phyloP scores from a whole-genome alignment of 92 coral and sea anemone species.

The Epizoanthus rinbou region DNA sequence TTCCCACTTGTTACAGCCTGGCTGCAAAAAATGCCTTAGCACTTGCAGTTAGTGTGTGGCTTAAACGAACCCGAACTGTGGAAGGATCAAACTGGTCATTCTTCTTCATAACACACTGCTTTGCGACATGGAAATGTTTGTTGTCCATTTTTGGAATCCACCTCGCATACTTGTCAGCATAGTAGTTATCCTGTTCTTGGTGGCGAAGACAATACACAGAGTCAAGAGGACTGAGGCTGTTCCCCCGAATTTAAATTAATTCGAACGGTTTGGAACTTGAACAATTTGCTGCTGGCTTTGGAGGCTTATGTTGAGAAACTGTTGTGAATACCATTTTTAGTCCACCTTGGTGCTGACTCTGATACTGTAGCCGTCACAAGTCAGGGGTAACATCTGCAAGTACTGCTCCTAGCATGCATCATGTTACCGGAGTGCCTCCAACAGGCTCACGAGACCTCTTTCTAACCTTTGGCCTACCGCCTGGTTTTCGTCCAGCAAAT shows the following conservation, averaged over 20 bases:
- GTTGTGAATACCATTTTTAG: constrained; percentile 52
- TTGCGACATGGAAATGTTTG: constrained; percentile 43
- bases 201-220: constrained; percentile 41
- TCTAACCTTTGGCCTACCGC: not conserved
- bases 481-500: constrained; percentile 42
- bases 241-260: constrained; percentile 40
- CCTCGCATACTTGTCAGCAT: constrained; percentile 14
- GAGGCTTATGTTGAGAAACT: constrained; percentile 22
- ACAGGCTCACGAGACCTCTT: not conserved
- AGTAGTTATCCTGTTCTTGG: constrained; percentile 39
- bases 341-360: constrained; percentile 40
- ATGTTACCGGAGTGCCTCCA: not conserved
- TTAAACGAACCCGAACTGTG: constrained; percentile 16
- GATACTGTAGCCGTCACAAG: constrained; percentile 19
- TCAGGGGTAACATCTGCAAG: constrained; percentile 5
- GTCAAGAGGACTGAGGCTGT: constrained; percentile 17
- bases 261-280: constrained; percentile 23
- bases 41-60: constrained; percentile 30
- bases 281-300: constrained; percentile 16
- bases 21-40: constrained; percentile 31
- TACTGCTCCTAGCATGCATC: constrained; percentile 22
- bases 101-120: constrained; percentile 21
- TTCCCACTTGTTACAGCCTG: constrained; percentile 19
- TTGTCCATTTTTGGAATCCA: constrained; percentile 47
- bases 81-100: constrained; percentile 38